Base-by-base conservation (phyloP, 1,140 invertebrate genomes). In the Pogonus chalceus region DNA sequence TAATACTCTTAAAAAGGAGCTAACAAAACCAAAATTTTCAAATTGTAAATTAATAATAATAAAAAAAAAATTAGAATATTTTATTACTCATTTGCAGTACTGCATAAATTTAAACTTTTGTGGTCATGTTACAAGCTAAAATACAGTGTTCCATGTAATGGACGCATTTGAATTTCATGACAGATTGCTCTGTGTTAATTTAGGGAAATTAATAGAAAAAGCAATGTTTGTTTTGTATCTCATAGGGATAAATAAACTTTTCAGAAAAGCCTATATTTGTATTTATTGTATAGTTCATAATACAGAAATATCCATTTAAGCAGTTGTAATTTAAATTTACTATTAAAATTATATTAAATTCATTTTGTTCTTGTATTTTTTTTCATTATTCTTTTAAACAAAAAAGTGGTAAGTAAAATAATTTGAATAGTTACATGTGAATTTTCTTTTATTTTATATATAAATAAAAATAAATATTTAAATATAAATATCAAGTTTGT, bases 221-320 rank as follows among this genome's bases (percentile, higher is more conserved):
- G 60, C 63, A 62, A 65, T 66, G 66, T 66, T 67, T 66, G 66
- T 67, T 67, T 65, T 67, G 65, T 67, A 67, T 60, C 60, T 62
- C 54, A 62, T 60, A 60, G 58, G 60, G 57, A 58, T 58, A 58
- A 62, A 51, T 58, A 55, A 58, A 58, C 49, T 51, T 51, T 51
- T 31, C 49, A 51, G 49, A 51, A 51, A 51, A 51, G 22, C 23
- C 47, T 49, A 49, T 14, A 49, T 23, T 23, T 49, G 20, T 49
- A 49, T 49, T 49, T 49, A 49, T 49, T 49, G 23, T 49, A 35
- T 35, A 14, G 31, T 35, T 10, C 16, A 35, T 14, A 35, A 35
- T 16, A 46, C 10, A 43, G n/a, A 46, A 14, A 46, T 20, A 46
- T 46, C 20, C 20, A 46, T 46, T n/a, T 46, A n/a, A n/a, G n/a